Evolutionary conservation across 1,140 invertebrate species (phyloP), one percentile per base, ranked within the genome.

Genomic region (Drosophila navojoa): DNA sequence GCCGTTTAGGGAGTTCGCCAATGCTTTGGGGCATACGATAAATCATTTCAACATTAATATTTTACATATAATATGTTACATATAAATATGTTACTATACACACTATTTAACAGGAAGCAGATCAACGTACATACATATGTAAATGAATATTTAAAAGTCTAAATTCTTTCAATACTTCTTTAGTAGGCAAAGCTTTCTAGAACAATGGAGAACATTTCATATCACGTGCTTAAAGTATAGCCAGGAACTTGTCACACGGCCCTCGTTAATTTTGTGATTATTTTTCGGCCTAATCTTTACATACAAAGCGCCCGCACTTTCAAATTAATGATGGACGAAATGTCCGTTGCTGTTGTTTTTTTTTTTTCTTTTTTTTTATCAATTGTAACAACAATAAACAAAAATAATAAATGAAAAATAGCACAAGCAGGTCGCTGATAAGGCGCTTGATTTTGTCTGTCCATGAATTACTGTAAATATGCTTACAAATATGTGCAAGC

Each of bases 361-460:
- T 60, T 44, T 70, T 70, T 32, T 32, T 44, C 35, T 49, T 25
- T 22, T 25, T 49, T 81, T 86, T 85, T 86, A 85, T 85, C 64
- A 73, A 62, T 29, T 49, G 58, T 58, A 62, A 52, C 32, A 68
- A 53, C 40, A 68, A 63, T 6, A 53, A 70, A 57, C 16, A 71
- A 55, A 58, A 84, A 68, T 49, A 66, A 70, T 54, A 59, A 63
- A 49, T 69, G 64, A 52, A 60, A 67, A 69, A 59, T 60, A 60
- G 71, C 75, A 67, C 60, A 85, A 85, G 73, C 82, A 78, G 81
- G 82, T 85, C 81, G 71, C 75, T 76, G 81, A 86, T 85, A 85
- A 81, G 75, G 52, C 76, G 67, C 16, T 47, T 60, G 53, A 38
- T 79, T 64, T 7, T 13, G 49, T 4, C 19, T 42, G 57, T 66